Conservation (phyloP, 1,140 invertebrate genomes). For the Ostrea edulis region DNA sequence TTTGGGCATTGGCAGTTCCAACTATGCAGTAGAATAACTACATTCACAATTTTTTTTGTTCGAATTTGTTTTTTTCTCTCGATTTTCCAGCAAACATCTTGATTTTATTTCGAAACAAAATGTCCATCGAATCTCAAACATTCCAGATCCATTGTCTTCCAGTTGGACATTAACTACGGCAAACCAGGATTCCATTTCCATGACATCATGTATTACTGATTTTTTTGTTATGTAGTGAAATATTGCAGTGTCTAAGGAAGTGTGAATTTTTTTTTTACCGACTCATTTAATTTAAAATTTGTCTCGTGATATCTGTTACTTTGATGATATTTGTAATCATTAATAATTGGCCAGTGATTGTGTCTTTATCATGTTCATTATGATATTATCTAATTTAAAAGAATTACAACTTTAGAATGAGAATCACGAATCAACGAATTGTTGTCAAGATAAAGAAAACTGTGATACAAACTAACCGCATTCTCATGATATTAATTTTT, state of each 20-base stretch:
- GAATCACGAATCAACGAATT: conserved; percentile 11
- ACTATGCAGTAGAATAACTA: conserved; percentile 16
- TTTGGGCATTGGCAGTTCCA: conserved; percentile 21
- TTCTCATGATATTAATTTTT: conserved; percentile 37
- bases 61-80: not conserved
- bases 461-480: not conserved
- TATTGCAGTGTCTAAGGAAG: not conserved
- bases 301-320: not conserved
- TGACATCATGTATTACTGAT: not conserved
- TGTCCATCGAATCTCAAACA: conserved; percentile 26
- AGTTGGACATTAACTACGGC: conserved; percentile 8
- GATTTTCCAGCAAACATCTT: not conserved
- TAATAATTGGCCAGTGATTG: conserved; percentile 7
- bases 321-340: not conserved
- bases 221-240: not conserved
- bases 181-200: not conserved
- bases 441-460: not conserved
- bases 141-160: conserved; percentile 9
- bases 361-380: not conserved
- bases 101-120: not conserved
- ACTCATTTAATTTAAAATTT: not conserved
- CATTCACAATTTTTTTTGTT: not conserved
- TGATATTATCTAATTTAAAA: not conserved
- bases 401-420: not conserved
- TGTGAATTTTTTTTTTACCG: not conserved